phyloP scores from a whole-genome alignment of 2,797 vertebrate species.

The Xiphorhynchus erythropygius region DNA sequence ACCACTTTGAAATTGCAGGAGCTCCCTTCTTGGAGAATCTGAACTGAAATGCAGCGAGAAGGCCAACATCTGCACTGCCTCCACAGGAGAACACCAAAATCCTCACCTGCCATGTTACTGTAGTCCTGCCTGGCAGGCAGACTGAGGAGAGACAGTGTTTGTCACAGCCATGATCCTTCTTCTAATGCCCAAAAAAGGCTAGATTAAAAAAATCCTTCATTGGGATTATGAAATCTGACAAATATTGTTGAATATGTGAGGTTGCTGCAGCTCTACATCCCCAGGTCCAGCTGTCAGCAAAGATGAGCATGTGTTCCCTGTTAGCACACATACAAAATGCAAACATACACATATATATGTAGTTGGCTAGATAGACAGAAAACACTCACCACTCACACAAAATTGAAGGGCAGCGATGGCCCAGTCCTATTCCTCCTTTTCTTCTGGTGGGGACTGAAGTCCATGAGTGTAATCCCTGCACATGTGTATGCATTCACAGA shows the following conservation, averaged over 20 bases:
- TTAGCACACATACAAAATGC: neutral
- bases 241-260: neutral
- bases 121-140: neutral
- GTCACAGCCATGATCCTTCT: neutral
- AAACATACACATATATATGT: neutral
- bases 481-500: neutral
- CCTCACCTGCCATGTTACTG: neutral
- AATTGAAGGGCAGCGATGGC: neutral
- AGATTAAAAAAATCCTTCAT: neutral
- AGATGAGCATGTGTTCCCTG: neutral
- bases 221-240: neutral
- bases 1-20: neutral
- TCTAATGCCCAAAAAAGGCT: neutral
- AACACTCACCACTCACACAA: neutral
- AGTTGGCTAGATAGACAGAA: neutral
- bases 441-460: neutral
- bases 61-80: neutral
- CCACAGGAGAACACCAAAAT: neutral
- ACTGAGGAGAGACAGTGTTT: neutral
- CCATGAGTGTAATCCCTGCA: neutral
- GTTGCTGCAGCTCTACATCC: neutral
- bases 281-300: neutral
- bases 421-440: neutral
- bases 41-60: neutral
- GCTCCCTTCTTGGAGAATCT: neutral